Evolutionary conservation across 2,797 vertebrate genomes (phyloP).

Genomic region (Coilia nasus): DNA sequence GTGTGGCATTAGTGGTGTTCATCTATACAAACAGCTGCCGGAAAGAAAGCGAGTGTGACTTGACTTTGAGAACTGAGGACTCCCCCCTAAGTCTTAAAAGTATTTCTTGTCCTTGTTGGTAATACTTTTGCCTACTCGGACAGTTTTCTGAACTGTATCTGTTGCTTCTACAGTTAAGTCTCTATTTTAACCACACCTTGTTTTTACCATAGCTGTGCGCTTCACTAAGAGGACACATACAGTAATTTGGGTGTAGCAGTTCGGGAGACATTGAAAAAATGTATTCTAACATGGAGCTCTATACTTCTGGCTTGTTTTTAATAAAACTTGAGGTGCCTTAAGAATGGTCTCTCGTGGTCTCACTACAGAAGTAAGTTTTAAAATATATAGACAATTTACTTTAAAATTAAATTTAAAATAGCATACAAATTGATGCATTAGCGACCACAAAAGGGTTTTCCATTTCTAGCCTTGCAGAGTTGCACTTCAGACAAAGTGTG

Average conservation of each 20-base stretch:
- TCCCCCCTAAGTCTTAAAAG: neutral
- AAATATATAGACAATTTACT: neutral
- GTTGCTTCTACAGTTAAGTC: neutral
- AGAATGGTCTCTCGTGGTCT: neutral
- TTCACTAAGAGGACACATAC: neutral
- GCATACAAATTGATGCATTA: neutral
- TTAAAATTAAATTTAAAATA: neutral
- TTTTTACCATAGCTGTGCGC: neutral
- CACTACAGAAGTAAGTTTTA: neutral
- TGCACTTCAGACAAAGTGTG: neutral
- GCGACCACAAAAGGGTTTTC: neutral
- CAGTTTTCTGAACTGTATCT: slow-evolving; percentile 3
- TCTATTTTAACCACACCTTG: neutral
- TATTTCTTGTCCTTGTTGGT: neutral
- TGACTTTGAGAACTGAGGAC: neutral
- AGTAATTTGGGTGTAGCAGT: neutral
- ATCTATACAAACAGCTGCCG: neutral
- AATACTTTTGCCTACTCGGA: neutral
- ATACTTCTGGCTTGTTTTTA: neutral
- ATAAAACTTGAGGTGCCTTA: slow-evolving; percentile 10
- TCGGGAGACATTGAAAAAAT: neutral
- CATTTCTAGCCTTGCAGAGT: neutral
- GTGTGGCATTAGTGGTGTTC: neutral
- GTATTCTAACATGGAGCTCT: neutral
- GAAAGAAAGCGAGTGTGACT: neutral